These are phyloP conservation scores for Harmothoe impar DNA, from an alignment of 2,888 invertebrate genomes.

Conservation along the genomic window DNA sequence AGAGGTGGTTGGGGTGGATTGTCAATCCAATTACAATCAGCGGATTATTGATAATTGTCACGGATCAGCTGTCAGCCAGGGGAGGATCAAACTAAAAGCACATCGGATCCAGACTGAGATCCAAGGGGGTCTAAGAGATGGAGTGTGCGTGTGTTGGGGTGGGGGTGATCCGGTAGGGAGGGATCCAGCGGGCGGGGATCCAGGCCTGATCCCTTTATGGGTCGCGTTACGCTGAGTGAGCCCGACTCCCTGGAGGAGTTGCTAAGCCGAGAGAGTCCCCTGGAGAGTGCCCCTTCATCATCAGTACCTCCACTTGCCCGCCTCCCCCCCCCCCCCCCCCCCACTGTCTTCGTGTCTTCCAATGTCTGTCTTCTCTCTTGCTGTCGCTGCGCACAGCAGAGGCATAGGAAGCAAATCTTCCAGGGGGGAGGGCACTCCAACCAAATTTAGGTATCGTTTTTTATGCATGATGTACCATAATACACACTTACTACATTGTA, in stretches of 20 bases:
- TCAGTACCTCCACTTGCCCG: neutral
- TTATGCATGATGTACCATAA: too few relatives aligned
- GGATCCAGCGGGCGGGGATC: slow-evolving; percentile 2
- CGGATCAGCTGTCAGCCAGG: slow-evolving; percentile 47
- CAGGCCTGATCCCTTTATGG: slow-evolving; percentile 1
- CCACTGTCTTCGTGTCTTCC: neutral
- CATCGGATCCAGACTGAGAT: slow-evolving; percentile 18
- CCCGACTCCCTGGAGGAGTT: neutral
- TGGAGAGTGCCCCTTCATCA: neutral
- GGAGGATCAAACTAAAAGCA: slow-evolving; percentile 47
- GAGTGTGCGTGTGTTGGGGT: neutral
- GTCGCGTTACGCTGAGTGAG: slow-evolving; percentile 21
- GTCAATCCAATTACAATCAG: slow-evolving; percentile 58
- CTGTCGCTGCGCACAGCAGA: too few relatives aligned
- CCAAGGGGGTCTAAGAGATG: neutral
- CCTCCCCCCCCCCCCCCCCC: too few relatives aligned
- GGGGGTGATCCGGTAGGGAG: neutral
- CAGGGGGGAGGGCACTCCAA: too few relatives aligned
- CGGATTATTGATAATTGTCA: slow-evolving; percentile 51
- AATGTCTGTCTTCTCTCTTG: too few relatives aligned
- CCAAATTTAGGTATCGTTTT: too few relatives aligned
- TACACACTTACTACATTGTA: too few relatives aligned
- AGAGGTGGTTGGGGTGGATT: slow-evolving; percentile 16
- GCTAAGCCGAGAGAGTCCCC: neutral
- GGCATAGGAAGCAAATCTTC: too few relatives aligned